Conservation (phyloP, 2,797 vertebrate species). For the Sebastes hubbsi region DNA sequence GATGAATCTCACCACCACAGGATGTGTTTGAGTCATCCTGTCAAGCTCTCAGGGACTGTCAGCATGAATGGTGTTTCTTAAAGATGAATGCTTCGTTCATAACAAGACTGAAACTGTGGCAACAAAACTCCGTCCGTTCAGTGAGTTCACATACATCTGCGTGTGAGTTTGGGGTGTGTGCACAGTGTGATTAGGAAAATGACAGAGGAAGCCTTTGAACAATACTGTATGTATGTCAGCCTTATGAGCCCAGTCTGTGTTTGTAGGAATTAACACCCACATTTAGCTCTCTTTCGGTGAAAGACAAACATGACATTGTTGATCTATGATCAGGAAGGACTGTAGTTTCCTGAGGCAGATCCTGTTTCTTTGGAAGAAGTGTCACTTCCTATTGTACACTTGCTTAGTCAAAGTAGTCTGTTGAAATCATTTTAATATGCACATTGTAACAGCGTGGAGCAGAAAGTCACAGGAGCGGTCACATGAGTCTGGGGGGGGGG, state of each 20-base stretch:
- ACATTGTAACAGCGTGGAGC: background rate
- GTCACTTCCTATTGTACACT: constrained; percentile 7
- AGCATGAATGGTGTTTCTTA: background rate
- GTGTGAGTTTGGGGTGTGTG: background rate
- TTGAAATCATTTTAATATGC: constrained; percentile 22
- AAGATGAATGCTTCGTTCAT: background rate
- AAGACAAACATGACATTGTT: constrained; percentile 30
- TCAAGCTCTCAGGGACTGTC: background rate
- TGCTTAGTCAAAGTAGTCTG: constrained; percentile 17
- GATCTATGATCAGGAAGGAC: constrained; percentile 18
- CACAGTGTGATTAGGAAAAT: background rate
- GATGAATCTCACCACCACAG: background rate
- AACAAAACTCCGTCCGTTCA: background rate
- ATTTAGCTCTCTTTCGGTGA: background rate
- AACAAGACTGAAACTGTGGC: background rate
- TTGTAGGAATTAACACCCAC: background rate
- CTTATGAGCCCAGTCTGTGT: background rate
- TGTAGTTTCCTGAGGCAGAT: constrained; percentile 14
- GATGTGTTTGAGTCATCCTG: constrained; percentile 15
- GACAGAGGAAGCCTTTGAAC: background rate
- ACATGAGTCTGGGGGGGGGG: background rate
- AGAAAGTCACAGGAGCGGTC: background rate
- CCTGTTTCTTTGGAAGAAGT: constrained; percentile 27
- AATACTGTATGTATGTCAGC: background rate
- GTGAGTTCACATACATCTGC: background rate